A percentile compares a stretch with the other conserved stretches of the same genome.
These are phyloP conservation scores for Grantiella picta DNA, from an alignment of 2,113 vertebrate species.

Conservation along the genomic window DNA sequence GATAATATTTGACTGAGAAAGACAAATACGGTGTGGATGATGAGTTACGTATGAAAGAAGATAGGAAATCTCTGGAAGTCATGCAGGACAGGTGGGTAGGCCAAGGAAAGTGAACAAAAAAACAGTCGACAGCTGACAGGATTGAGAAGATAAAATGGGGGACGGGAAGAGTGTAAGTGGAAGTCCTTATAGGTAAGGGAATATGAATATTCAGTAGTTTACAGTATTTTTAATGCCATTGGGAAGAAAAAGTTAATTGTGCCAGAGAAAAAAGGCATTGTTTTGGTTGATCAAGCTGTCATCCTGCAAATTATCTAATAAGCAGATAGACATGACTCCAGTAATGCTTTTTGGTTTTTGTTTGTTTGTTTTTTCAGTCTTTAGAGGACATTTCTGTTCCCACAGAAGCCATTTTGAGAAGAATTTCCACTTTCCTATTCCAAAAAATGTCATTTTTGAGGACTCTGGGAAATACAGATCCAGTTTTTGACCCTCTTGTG, in stretches of 20 bases:
- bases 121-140: background rate
- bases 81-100: background rate
- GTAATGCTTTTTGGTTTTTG: background rate
- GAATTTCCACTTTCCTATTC: background rate
- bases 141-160: background rate
- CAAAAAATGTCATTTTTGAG: background rate
- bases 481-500: background rate
- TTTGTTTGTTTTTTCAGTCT: background rate
- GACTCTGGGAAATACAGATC: background rate
- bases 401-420: background rate
- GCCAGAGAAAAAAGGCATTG: background rate
- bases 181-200: background rate
- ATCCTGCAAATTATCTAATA: background rate
- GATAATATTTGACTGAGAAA: conserved; percentile 37
- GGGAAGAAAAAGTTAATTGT: background rate
- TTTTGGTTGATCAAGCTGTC: background rate
- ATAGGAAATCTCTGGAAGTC: conserved; percentile 22
- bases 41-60: background rate
- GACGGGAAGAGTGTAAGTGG: background rate
- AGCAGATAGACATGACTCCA: background rate
- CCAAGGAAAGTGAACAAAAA: background rate
- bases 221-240: background rate
- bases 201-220: background rate
- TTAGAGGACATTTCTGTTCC: background rate
- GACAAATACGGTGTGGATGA: conserved; percentile 31